Percentiles rank a stretch among this genome's conserved stretches.
phyloP scores from a whole-genome alignment of 2,888 invertebrate genomes.

The Eupithecia subfuscata region DNA sequence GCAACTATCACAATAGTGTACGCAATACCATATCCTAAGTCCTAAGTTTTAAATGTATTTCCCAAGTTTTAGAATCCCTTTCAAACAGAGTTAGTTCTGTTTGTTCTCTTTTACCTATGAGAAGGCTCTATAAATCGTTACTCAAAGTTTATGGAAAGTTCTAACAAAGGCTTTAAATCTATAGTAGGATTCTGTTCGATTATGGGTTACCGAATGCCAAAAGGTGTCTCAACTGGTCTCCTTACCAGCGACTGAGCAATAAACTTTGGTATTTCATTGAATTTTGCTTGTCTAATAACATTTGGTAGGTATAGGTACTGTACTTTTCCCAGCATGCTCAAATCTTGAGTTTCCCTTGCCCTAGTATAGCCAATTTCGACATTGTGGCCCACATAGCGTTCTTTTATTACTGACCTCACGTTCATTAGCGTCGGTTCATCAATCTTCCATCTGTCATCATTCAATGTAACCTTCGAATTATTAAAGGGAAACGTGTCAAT shows the following conservation, averaged over 20 bases:
- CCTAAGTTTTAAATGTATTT: too few relatives aligned
- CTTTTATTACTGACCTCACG: constrained; percentile 40
- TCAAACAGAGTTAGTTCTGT: too few relatives aligned
- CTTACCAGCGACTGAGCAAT: not conserved
- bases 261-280: not conserved
- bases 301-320: not conserved
- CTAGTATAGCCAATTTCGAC: constrained; percentile 35
- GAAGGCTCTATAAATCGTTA: not conserved
- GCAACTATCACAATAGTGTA: not conserved
- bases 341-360: constrained; percentile 18
- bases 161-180: not conserved
- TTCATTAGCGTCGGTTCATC: constrained; percentile 49
- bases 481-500: constrained; percentile 17
- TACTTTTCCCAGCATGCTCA: not conserved
- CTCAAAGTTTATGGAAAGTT: not conserved
- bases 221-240: not conserved
- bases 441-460: constrained; percentile 48
- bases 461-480: constrained; percentile 31
- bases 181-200: not conserved
- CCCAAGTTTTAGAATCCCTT: too few relatives aligned
- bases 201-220: not conserved
- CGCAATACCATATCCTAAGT: too few relatives aligned
- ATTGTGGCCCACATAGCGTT: constrained; percentile 28
- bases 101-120: not conserved
- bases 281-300: not conserved